phyloP scores from a whole-genome alignment of 2,888 invertebrate species.

The Agrilus biguttatus region DNA sequence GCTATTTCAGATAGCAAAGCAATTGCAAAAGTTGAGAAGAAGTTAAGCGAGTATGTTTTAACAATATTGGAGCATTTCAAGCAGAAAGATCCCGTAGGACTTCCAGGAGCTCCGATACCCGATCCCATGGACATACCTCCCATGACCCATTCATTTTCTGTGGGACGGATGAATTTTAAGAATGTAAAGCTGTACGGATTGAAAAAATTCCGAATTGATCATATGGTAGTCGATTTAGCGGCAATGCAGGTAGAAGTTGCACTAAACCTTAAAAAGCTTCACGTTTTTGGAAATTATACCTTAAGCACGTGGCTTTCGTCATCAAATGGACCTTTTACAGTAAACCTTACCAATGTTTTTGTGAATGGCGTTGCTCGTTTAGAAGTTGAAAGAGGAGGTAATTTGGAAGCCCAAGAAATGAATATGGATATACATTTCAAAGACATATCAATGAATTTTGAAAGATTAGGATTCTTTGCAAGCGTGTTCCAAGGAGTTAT shows the following conservation, averaged over 20 bases:
- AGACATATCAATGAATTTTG: slow-evolving; percentile 65
- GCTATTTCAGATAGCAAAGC: neutral
- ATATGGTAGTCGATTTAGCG: slow-evolving; percentile 56
- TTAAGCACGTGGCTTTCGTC: slow-evolving; percentile 52
- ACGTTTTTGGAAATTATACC: slow-evolving; percentile 62
- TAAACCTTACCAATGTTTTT: slow-evolving; percentile 55
- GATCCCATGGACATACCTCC: slow-evolving; percentile 71
- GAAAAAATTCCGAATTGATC: slow-evolving; percentile 61
- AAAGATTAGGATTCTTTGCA: slow-evolving; percentile 67
- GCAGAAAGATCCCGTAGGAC: slow-evolving; percentile 61
- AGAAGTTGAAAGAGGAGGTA: slow-evolving; percentile 59
- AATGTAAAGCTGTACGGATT: slow-evolving; percentile 60
- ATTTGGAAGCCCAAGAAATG: slow-evolving; percentile 62
- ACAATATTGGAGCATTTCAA: slow-evolving; percentile 64
- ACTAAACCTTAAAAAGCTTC: slow-evolving; percentile 53
- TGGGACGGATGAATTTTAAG: slow-evolving; percentile 55
- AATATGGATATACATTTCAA: slow-evolving; percentile 64
- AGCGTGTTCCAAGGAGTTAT: slow-evolving; percentile 51
- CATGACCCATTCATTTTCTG: slow-evolving; percentile 54
- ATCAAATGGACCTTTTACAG: slow-evolving; percentile 63
- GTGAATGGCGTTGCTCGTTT: slow-evolving; percentile 55
- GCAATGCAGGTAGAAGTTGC: slow-evolving; percentile 63
- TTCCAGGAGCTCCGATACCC: slow-evolving; percentile 66
- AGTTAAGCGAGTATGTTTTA: slow-evolving; percentile 56
- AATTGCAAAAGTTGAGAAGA: slow-evolving; percentile 43